Evolutionary conservation across 2,113 vertebrate genomes (phyloP).

Genomic region (Poecile atricapillus): DNA sequence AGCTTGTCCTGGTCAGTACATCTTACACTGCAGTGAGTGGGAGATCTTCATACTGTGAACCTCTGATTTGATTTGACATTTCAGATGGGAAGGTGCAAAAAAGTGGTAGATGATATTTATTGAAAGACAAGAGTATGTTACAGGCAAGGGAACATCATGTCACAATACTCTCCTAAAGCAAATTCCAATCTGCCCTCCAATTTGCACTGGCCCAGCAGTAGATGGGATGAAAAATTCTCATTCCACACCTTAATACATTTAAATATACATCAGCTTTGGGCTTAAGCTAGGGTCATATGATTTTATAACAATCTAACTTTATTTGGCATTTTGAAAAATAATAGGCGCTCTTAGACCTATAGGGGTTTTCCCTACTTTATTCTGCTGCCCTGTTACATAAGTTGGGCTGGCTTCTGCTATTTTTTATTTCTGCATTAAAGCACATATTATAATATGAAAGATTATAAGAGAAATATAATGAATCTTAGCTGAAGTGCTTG

Average conservation of each 20-base stretch:
- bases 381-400: background rate
- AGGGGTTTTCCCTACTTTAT: background rate
- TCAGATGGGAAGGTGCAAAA: background rate
- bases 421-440: background rate
- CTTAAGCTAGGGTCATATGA: background rate
- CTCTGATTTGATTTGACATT: background rate
- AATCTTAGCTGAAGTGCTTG: background rate
- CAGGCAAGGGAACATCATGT: background rate
- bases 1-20: background rate
- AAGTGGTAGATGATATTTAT: background rate
- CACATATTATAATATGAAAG: background rate
- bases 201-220: background rate
- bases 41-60: background rate
- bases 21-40: background rate
- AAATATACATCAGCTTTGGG: background rate
- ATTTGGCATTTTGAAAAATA: background rate
- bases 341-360: background rate
- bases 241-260: background rate
- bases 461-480: background rate
- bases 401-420: background rate
- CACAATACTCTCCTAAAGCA: background rate
- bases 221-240: background rate
- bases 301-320: background rate
- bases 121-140: background rate
- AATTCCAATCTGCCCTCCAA: background rate